Evolutionary conservation across 1,140 invertebrate species (phyloP).

Genomic region (Doryteuthis pealeii): DNA sequence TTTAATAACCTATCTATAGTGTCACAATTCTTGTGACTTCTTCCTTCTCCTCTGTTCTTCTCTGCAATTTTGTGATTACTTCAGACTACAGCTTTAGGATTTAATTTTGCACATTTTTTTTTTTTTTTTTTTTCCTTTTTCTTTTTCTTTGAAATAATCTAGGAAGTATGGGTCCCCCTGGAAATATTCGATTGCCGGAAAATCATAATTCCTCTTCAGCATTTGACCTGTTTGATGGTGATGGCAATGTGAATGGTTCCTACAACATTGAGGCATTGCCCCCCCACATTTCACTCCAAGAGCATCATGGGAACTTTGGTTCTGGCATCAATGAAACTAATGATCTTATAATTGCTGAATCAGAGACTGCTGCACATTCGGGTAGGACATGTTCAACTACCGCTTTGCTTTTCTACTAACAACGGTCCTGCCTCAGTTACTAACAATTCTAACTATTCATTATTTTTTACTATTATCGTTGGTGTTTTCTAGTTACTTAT

Average conservation of each 20-base stretch:
- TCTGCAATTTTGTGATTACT: neutral
- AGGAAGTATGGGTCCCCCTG: constrained; percentile 41
- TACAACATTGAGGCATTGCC: constrained; percentile 62
- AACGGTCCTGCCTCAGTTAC: too few species aligned
- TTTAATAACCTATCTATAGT: too few species aligned
- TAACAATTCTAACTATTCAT: too few species aligned
- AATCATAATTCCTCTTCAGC: constrained; percentile 35
- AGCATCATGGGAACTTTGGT: constrained; percentile 61
- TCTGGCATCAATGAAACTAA: constrained; percentile 64
- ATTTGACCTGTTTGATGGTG: constrained; percentile 75
- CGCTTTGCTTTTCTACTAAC: too few species aligned
- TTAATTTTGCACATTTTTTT: neutral
- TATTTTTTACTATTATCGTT: too few species aligned
- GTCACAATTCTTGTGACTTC: too few species aligned
- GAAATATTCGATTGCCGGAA: constrained; percentile 36
- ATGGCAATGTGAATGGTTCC: constrained; percentile 66
- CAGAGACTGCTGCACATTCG: constrained; percentile 3
- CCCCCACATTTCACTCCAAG: constrained; percentile 66
- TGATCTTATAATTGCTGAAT: constrained; percentile 20
- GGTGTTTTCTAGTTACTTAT: neutral
- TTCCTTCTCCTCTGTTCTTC: too few species aligned
- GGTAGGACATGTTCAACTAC: neutral
- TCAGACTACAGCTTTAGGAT: neutral
- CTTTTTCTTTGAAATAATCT: constrained; percentile 17
- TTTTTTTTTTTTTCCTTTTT: neutral